A percentile compares a stretch with the other conserved stretches of the same genome.
These are phyloP conservation scores for Matsumyia berberina DNA, from an alignment of 2,888 invertebrate species.

Conservation along the genomic window DNA sequence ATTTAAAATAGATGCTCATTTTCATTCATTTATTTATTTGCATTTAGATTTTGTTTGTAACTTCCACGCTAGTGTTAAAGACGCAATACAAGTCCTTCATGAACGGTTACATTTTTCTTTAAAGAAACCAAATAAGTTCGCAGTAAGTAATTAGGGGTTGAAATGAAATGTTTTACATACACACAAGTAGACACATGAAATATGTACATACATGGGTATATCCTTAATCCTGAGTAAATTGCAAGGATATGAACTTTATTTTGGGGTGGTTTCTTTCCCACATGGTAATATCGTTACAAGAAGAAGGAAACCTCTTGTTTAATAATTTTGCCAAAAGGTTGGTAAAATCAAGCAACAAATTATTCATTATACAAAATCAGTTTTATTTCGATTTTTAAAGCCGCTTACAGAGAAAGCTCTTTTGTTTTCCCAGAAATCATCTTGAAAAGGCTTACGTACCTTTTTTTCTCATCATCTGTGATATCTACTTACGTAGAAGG, in stretches of 20 bases:
- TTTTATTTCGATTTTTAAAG: too few species aligned
- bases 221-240: slow-evolving; percentile 2
- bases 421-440: neutral
- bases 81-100: neutral
- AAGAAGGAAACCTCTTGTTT: neutral
- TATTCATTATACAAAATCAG: too few species aligned
- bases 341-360: too few species aligned
- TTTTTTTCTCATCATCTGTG: neutral
- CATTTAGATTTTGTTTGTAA: too few species aligned
- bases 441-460: neutral
- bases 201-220: too few species aligned
- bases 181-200: neutral
- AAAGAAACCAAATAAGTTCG: slow-evolving; percentile 33
- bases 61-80: neutral
- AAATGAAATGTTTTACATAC: neutral
- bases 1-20: too few species aligned
- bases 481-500: neutral
- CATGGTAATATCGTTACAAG: too few species aligned
- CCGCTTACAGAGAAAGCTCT: too few species aligned
- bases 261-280: slow-evolving; percentile 18
- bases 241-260: neutral
- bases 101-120: neutral
- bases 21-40: neutral
- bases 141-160: slow-evolving; percentile 5
- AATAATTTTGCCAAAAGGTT: neutral